Evolutionary conservation across 2,888 invertebrate species (phyloP).

Genomic region (Pegoplata infirma): DNA sequence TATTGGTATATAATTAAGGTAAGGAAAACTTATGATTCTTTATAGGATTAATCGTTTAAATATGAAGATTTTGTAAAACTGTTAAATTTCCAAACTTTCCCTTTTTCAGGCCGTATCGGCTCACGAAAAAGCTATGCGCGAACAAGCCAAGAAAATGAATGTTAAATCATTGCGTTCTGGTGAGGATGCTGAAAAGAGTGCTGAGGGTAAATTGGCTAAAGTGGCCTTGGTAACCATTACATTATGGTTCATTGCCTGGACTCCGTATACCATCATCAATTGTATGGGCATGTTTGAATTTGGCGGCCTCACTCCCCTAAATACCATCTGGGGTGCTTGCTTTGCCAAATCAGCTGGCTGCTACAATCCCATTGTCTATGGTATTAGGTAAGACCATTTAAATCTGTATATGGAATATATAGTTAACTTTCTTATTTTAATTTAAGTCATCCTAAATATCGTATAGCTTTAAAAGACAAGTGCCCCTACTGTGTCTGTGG

Average conservation of each 20-base stretch:
- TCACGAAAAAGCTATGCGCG: slow-evolving; percentile 91
- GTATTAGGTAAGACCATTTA: slow-evolving; percentile 84
- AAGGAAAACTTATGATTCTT: no score
- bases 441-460: slow-evolving; percentile 81
- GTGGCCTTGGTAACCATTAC: slow-evolving; percentile 94
- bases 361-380: slow-evolving; percentile 94
- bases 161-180: slow-evolving; percentile 91
- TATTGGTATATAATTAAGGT: slow-evolving; percentile 93
- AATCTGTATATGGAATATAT: slow-evolving; percentile 40
- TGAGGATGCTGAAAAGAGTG: slow-evolving; percentile 87
- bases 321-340: slow-evolving; percentile 92
- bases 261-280: slow-evolving; percentile 91
- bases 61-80: not conserved
- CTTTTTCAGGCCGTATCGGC: slow-evolving; percentile 84
- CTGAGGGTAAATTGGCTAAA: slow-evolving; percentile 92
- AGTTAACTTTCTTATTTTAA: not conserved
- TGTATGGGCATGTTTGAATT: slow-evolving; percentile 88
- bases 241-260: slow-evolving; percentile 96
- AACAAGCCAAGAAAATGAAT: slow-evolving; percentile 96
- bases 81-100: not conserved
- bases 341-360: slow-evolving; percentile 95
- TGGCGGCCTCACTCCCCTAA: slow-evolving; percentile 86
- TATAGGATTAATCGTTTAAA: no score
- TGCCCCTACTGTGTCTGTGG: slow-evolving; percentile 81
- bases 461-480: slow-evolving; percentile 81